Percentiles rank a stretch among this genome's conserved stretches.
phyloP scores from a whole-genome alignment of 2,797 vertebrate genomes.

The Phrynocephalus forsythii region DNA sequence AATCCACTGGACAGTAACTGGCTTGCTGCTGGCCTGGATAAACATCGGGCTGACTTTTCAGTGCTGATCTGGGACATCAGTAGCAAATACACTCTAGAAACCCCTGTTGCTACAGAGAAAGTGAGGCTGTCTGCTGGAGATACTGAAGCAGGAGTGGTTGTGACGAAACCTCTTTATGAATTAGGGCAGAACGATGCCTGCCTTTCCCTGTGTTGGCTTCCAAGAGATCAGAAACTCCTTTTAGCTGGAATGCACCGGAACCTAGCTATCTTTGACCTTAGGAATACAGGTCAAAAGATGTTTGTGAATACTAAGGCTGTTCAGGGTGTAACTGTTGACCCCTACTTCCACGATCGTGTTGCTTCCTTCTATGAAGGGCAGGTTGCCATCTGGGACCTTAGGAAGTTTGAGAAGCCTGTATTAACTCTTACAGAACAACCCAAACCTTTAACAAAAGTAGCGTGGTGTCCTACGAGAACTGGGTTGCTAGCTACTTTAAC shows the following conservation, averaged over 20 bases:
- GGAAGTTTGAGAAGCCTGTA: conserved; percentile 98
- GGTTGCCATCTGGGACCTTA: conserved; percentile 98
- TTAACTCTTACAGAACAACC: conserved; percentile 95
- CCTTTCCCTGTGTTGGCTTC: conserved; percentile 96
- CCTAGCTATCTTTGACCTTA: conserved; percentile 95
- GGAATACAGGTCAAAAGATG: conserved; percentile 97
- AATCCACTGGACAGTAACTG: conserved; percentile 94
- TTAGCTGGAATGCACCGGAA: conserved; percentile 98
- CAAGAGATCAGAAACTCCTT: conserved; percentile 94
- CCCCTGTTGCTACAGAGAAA: conserved; percentile 86
- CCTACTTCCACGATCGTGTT: conserved; percentile 93
- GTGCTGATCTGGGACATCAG: conserved; percentile 98
- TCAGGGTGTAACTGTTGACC: conserved; percentile 96
- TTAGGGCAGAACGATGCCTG: conserved; percentile 97
- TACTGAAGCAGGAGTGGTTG: conserved; percentile 85
- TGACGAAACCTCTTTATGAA: conserved; percentile 95
- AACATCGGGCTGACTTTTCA: conserved; percentile 96
- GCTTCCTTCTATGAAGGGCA: conserved; percentile 98
- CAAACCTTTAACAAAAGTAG: conserved; percentile 95
- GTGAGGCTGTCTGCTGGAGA: conserved; percentile 90
- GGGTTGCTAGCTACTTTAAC: conserved; percentile 94
- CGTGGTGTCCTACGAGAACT: conserved; percentile 96
- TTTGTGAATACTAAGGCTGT: conserved; percentile 99
- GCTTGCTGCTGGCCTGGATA: conserved; percentile 95
- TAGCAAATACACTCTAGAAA: conserved; percentile 91